These are phyloP conservation scores for Drosophila fungiperda DNA, from an alignment of 2,888 invertebrate genomes.

Conservation along the genomic window DNA sequence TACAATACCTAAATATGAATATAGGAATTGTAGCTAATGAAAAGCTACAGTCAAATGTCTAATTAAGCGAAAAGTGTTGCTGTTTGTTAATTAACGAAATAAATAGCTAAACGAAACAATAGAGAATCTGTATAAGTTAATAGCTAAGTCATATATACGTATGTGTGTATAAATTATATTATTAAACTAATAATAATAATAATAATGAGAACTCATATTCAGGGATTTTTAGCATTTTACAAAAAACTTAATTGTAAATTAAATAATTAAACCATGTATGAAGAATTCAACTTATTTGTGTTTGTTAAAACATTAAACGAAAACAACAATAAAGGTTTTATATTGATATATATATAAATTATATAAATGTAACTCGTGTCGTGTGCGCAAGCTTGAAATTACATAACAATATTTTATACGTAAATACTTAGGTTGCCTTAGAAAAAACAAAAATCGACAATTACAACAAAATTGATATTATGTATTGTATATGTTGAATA, in stretches of 20 bases:
- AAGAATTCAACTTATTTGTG: constrained; percentile 52
- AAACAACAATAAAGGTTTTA: constrained; percentile 62
- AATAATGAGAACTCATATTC: constrained; percentile 82
- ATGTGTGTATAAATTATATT: constrained; percentile 53
- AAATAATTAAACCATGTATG: constrained; percentile 40
- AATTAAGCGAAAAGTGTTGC: constrained; percentile 60
- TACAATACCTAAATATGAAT: constrained; percentile 16
- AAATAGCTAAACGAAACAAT: constrained; percentile 44
- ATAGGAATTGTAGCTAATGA: constrained; percentile 56
- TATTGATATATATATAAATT: constrained; percentile 50
- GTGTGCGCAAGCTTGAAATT: constrained; percentile 62
- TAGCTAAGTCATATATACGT: constrained; percentile 53
- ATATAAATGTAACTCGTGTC: constrained; percentile 40
- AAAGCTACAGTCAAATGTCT: constrained; percentile 19
- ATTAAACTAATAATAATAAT: constrained; percentile 49
- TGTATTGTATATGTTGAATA: constrained; percentile 53
- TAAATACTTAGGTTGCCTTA: constrained; percentile 64
- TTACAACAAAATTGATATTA: constrained; percentile 59
- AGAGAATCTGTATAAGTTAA: constrained; percentile 51
- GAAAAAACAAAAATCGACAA: constrained; percentile 10
- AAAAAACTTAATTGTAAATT: constrained; percentile 49
- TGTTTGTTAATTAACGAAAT: constrained; percentile 54
- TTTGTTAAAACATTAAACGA: constrained; percentile 27
- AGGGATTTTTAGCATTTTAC: constrained; percentile 85
- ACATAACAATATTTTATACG: constrained; percentile 29